phyloP scores from a whole-genome alignment of 2,113 vertebrate genomes.

The Vidua chalybeata region DNA sequence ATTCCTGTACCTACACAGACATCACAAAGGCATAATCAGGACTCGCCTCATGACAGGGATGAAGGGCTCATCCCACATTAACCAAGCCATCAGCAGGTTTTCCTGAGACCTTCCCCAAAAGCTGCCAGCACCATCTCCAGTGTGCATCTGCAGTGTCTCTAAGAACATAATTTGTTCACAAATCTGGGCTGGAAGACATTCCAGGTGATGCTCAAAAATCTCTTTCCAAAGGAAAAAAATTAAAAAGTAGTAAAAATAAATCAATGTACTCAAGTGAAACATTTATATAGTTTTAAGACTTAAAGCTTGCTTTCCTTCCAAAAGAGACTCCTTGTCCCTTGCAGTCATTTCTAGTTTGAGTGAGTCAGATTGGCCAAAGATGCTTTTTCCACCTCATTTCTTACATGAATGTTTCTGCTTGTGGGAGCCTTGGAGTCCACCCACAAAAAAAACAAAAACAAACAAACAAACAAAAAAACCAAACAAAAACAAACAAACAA shows the following conservation, averaged over 20 bases:
- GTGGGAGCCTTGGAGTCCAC: not conserved
- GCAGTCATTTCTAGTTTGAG: not conserved
- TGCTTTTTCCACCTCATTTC: not conserved
- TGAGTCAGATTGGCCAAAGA: not conserved
- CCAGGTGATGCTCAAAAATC: not conserved
- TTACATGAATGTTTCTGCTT: not conserved
- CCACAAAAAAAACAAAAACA: not conserved
- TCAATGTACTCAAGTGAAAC: not conserved
- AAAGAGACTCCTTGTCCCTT: not conserved
- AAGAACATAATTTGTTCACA: not conserved
- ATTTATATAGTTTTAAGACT: accelerated
- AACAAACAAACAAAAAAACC: too few species aligned
- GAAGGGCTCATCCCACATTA: not conserved
- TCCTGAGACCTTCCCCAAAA: not conserved
- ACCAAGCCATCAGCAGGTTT: not conserved
- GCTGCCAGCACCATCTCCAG: not conserved
- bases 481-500: too few species aligned
- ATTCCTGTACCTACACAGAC: not conserved
- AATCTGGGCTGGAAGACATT: not conserved
- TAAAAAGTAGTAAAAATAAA: not conserved
- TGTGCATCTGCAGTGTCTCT: not conserved
- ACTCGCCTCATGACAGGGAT: accelerated
- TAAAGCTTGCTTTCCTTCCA: not conserved
- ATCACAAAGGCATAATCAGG: not conserved
- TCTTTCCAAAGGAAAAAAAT: not conserved